Conservation (phyloP, 2,113 vertebrate species). For the Percopsis transmontana region DNA sequence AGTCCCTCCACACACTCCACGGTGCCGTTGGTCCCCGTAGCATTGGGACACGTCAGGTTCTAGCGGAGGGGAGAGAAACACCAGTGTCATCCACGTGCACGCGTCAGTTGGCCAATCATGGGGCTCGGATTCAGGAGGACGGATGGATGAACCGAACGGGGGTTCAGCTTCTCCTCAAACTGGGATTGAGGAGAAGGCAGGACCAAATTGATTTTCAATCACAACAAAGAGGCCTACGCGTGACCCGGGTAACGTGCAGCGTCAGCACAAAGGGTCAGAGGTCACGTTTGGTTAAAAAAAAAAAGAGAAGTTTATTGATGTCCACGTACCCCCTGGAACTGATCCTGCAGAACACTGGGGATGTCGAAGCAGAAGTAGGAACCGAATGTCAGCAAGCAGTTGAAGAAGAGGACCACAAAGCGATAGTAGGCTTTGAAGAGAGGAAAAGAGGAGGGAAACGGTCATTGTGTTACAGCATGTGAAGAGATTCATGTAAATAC, state of each 20-base stretch:
- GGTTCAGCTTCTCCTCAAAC: too few relatives aligned
- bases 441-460: neutral
- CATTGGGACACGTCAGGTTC: constrained; percentile 82
- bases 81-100: too few relatives aligned
- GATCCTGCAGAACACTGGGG: constrained; percentile 82
- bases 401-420: constrained; percentile 83
- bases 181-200: too few relatives aligned
- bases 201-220: too few relatives aligned
- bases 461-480: too few relatives aligned
- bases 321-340: constrained; percentile 80
- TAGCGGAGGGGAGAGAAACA: constrained; percentile 40
- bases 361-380: constrained; percentile 86
- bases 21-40: constrained; percentile 67
- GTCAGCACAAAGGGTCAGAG: neutral
- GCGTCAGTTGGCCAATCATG: too few relatives aligned
- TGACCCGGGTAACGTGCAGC: too few relatives aligned
- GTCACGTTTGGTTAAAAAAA: neutral
- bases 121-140: too few relatives aligned
- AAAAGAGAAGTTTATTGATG: too few relatives aligned
- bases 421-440: constrained; percentile 69
- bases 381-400: constrained; percentile 81
- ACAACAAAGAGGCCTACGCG: too few relatives aligned
- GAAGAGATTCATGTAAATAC: too few relatives aligned
- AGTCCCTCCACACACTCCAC: constrained; percentile 76
- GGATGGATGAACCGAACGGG: too few relatives aligned